Evolutionary conservation across 2,888 invertebrate genomes (phyloP), one percentile per base, ranked within the genome.

Genomic region (Drosophila colorata): DNA sequence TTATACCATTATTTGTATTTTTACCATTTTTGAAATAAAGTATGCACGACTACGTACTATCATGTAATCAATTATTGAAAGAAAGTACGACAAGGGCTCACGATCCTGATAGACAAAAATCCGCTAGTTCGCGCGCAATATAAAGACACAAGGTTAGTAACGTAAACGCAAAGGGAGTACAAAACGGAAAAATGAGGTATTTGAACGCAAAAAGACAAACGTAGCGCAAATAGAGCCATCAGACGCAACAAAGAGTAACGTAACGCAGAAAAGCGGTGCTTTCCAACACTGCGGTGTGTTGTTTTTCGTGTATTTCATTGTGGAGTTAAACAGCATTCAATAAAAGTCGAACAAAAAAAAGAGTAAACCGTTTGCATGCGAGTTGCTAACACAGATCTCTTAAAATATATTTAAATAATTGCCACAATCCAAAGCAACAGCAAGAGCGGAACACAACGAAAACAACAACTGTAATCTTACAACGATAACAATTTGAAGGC

Each of bases 291-390:
- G 18, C 18, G 33, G 13, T 63, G 49, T 72, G 71, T 73, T 73
- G 73, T 73, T 73, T 73, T 73, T 73, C 52, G 59, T 64, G 63
- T 37, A 68, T 60, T 69, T 74, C 58, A 63, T 51, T 57, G 78
- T 74, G 71, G 70, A 79, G 70, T 70, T 70, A 63, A 79, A 75
- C 66, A 66, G 65, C 61, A 64, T 78, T 57, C 59, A 78, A 63
- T 53, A 77, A 56, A 74, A 76, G 60, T 55, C 47, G 59, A 33
- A 33, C 13, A 28, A 41, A 64, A 63, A 69, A 47, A 40, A 47
- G 52, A 55, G 25, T 46, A 49, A 64, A 44, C 18, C 41, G 25
- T 31, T 46, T 52, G 41, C 37, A 28, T 47, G 44, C 31, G 14
- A 31, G 51, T 56, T 31, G 38, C 33, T 31, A 37, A 67, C 46